These are phyloP conservation scores for Panthera tigris DNA, from an alignment of 2,113 vertebrate genomes.

Conservation along the genomic window DNA sequence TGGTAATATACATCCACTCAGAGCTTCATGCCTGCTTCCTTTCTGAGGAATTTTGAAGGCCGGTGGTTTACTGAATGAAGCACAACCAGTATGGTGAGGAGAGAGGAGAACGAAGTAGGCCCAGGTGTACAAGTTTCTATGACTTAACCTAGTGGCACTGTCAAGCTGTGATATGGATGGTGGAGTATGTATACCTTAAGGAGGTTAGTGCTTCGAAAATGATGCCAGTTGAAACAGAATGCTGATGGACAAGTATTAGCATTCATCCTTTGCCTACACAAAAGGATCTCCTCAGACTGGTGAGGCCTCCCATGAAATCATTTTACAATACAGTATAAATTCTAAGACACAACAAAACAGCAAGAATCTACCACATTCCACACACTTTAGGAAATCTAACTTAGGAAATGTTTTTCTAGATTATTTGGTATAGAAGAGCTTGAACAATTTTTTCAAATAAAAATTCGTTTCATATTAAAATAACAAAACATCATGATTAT, in stretches of 20 bases:
- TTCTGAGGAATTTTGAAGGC: background rate
- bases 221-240: background rate
- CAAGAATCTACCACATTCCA: background rate
- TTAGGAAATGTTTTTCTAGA: background rate
- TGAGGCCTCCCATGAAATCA: background rate
- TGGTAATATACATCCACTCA: background rate
- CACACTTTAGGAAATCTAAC: background rate
- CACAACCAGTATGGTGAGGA: background rate
- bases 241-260: background rate
- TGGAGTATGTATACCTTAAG: background rate
- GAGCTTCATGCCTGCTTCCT: background rate
- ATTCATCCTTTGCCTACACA: background rate
- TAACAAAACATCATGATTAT: background rate
- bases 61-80: background rate
- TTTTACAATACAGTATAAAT: background rate
- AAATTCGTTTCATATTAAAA: background rate
- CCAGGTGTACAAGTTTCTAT: background rate
- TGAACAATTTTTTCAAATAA: background rate
- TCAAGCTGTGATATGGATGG: background rate
- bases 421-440: background rate
- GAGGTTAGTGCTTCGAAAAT: background rate
- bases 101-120: background rate
- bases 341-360: background rate
- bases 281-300: background rate
- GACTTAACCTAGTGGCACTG: background rate